Conservation (phyloP, 2,113 vertebrate species). For the Aspiorhynchus laticeps region DNA sequence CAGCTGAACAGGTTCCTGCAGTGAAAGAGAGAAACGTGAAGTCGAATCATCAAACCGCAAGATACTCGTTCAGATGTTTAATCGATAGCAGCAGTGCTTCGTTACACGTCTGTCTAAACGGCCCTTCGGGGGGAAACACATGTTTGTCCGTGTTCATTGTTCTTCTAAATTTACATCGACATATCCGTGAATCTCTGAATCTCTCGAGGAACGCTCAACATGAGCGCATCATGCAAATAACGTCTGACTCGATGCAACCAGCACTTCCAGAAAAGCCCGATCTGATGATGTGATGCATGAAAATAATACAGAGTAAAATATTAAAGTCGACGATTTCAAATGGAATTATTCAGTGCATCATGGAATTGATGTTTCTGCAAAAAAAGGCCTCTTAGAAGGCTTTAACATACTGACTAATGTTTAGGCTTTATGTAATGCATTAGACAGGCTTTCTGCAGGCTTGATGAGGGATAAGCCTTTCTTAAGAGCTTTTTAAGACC, state of each 20-base stretch:
- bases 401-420: too few relatives aligned
- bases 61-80: not conserved
- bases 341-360: too few relatives aligned
- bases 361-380: too few relatives aligned
- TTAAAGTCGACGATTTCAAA: too few relatives aligned
- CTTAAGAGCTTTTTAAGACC: too few relatives aligned
- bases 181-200: not conserved
- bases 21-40: not conserved
- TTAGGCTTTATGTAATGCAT: too few relatives aligned
- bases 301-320: too few relatives aligned
- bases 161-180: not conserved
- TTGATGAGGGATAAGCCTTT: too few relatives aligned
- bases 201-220: not conserved
- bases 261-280: too few relatives aligned
- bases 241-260: not conserved
- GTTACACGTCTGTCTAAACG: not conserved
- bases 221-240: not conserved
- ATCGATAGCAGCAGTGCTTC: not conserved
- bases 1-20: not conserved
- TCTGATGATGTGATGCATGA: too few relatives aligned
- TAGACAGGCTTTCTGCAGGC: too few relatives aligned
- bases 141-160: not conserved
- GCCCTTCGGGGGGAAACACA: not conserved
- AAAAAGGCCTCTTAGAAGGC: too few relatives aligned
- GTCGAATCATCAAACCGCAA: not conserved